Evolutionary conservation across 2,797 vertebrate genomes (phyloP).

Genomic region (Mycteria americana): DNA sequence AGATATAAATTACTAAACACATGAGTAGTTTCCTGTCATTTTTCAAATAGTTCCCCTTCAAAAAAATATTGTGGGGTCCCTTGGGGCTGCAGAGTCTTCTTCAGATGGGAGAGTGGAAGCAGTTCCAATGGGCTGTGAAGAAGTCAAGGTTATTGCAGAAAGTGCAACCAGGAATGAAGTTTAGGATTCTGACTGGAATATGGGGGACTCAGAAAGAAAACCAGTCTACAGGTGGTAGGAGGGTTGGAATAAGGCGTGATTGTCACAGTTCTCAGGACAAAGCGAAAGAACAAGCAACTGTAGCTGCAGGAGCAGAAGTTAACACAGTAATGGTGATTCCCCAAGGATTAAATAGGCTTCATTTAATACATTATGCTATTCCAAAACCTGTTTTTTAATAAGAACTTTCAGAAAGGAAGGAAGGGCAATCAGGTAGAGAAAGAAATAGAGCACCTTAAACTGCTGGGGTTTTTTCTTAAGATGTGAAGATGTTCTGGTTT

Average conservation of each 20-base stretch:
- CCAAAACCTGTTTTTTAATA: neutral
- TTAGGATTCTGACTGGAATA: neutral
- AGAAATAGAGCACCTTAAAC: neutral
- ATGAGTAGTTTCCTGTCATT: neutral
- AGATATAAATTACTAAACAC: neutral
- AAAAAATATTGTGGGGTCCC: neutral
- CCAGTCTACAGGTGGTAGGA: neutral
- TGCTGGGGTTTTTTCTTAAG: neutral
- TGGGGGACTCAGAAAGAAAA: neutral
- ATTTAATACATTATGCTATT: neutral
- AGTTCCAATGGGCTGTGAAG: neutral
- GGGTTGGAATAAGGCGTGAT: neutral
- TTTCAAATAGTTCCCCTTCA: neutral
- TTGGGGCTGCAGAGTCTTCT: neutral
- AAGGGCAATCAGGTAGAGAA: neutral
- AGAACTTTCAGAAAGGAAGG: neutral
- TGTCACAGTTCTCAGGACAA: neutral
- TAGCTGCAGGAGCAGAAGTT: neutral
- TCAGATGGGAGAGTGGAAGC: neutral
- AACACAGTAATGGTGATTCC: neutral
- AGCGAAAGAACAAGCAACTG: neutral
- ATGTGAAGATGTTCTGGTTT: neutral
- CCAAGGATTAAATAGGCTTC: neutral
- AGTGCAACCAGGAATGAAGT: neutral
- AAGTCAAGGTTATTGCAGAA: neutral